Percentiles rank a stretch among this genome's conserved stretches.
These are phyloP conservation scores for Ips nitidus DNA, from an alignment of 1,140 invertebrate genomes.

Conservation along the genomic window DNA sequence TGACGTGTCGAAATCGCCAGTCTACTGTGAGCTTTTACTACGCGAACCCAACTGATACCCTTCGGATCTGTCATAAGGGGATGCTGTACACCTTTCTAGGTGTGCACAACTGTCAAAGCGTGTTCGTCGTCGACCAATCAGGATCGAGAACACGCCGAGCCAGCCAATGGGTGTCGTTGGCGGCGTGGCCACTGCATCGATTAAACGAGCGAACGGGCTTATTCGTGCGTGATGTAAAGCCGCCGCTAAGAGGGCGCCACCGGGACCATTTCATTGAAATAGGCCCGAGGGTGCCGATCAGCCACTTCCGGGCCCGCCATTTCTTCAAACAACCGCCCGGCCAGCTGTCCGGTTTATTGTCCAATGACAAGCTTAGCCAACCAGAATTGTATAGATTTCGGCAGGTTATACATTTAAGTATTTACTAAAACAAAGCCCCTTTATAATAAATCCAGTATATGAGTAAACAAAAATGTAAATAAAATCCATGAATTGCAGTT, in stretches of 20 bases:
- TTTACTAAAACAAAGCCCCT: too few species aligned
- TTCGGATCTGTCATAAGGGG: slow-evolving; percentile 39
- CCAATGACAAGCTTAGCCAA: background rate
- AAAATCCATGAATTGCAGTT: too few species aligned
- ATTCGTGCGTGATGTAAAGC: slow-evolving; percentile 49
- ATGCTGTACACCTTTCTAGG: slow-evolving; percentile 46
- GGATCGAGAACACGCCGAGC: slow-evolving; percentile 11
- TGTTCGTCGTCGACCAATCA: slow-evolving; percentile 37
- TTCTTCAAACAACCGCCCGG: slow-evolving; percentile 25
- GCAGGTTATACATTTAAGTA: background rate
- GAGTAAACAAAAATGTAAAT: too few species aligned
- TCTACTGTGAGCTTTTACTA: slow-evolving; percentile 20
- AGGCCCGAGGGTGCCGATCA: slow-evolving; percentile 43
- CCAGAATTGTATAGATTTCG: background rate
- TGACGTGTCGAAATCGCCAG: slow-evolving; percentile 23
- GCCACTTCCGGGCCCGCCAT: slow-evolving; percentile 28
- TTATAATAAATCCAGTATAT: too few species aligned
- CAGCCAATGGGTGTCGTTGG: slow-evolving; percentile 36
- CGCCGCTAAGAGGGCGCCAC: slow-evolving; percentile 50
- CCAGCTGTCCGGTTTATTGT: background rate
- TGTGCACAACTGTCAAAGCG: slow-evolving; percentile 45
- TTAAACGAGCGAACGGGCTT: slow-evolving; percentile 43
- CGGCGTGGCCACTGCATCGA: slow-evolving; percentile 45
- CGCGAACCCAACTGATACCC: slow-evolving; percentile 31
- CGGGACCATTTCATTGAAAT: slow-evolving; percentile 16